Base-by-base conservation (phyloP, 2,797 vertebrate species). In the Columba guinea region DNA sequence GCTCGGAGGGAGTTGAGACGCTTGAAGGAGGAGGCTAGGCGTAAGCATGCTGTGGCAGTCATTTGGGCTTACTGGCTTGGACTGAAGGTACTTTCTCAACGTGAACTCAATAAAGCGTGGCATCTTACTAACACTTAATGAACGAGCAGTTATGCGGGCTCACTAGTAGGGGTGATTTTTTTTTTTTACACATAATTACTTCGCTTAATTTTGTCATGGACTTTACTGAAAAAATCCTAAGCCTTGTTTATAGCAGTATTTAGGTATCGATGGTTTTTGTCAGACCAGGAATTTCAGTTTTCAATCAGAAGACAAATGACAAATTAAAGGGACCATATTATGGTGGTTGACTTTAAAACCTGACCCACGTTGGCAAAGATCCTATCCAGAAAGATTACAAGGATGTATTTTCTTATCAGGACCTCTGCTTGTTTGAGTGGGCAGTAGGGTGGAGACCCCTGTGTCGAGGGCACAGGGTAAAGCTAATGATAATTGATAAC, bases 1-100 rank as follows among this genome's bases (percentile, higher is more conserved):
- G 99, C 99, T 98, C 99, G 99, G 97, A 99, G 99, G 99, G 99
- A 99, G 94, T 98, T 99, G 98, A 99, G 98, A 98, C 98, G 98
- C 97, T 99, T 99, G 99, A 99, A 99, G 98, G 99, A 99, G 89
- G 99, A 99, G 97, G 99, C 99, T 99, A 98, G 98, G 98, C 99
- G 99, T 98, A 99, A 99, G 98, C 99, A 99, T 95, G 99, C 99
- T 89, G 99, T 99, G 93, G 99, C 99, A 97, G 99, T 99, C 98
- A 99, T 99, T 99, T 99, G 99, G 99, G 99, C 99, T 99, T 99
- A 98, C 99, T 99, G 99, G 99, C 99, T 99, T 99, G 99, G 99
- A 99, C 98, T 99, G 94, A 99, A 99, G 99, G 99, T 99, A 99
- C 98, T 98, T 96, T 94, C 91, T 97, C 91, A 92, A 64, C 59